A percentile compares a stretch with the other conserved stretches of the same genome.
Conservation (phyloP, 2,797 vertebrate genomes). For the Taenioides sp. region DNA sequence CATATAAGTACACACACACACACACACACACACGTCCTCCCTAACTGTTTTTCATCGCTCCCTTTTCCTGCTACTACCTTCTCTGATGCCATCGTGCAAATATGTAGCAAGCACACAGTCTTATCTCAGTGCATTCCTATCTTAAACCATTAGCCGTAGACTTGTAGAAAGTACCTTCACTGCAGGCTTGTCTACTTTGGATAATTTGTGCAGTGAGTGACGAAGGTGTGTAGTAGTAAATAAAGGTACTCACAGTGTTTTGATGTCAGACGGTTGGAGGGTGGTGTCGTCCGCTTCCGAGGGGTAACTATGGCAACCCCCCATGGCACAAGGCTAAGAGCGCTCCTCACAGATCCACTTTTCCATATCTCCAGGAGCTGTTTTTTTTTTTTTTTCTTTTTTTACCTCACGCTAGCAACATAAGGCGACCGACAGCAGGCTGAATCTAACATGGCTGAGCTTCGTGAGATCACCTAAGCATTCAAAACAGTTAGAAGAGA, state of each 20-base stretch:
- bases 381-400: slow-evolving; percentile 5
- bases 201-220: not conserved
- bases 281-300: slow-evolving; percentile 61
- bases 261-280: slow-evolving; percentile 60
- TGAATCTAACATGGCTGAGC: slow-evolving; percentile 36
- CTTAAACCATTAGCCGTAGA: slow-evolving; percentile 50
- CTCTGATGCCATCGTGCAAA: slow-evolving; percentile 73
- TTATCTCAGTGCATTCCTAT: slow-evolving; percentile 66
- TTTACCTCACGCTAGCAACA: slow-evolving; percentile 36
- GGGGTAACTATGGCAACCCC: slow-evolving; percentile 80
- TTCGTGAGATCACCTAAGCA: slow-evolving; percentile 37
- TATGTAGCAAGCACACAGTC: slow-evolving; percentile 51
- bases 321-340: slow-evolving; percentile 74
- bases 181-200: slow-evolving; percentile 8
- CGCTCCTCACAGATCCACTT: slow-evolving; percentile 56
- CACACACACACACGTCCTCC: slow-evolving; percentile 9
- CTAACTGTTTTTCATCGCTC: slow-evolving; percentile 42
- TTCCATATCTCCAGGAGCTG: slow-evolving; percentile 63
- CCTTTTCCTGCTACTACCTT: slow-evolving; percentile 35
- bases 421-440: slow-evolving; percentile 18
- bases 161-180: too few relatives aligned
- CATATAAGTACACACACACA: slow-evolving; percentile 12
- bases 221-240: not conserved
- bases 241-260: slow-evolving; percentile 69
- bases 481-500: slow-evolving; percentile 16